Evolutionary conservation across 2,888 invertebrate species (phyloP), one percentile per base, ranked within the genome.

Genomic region (Tenthredo amoena): DNA sequence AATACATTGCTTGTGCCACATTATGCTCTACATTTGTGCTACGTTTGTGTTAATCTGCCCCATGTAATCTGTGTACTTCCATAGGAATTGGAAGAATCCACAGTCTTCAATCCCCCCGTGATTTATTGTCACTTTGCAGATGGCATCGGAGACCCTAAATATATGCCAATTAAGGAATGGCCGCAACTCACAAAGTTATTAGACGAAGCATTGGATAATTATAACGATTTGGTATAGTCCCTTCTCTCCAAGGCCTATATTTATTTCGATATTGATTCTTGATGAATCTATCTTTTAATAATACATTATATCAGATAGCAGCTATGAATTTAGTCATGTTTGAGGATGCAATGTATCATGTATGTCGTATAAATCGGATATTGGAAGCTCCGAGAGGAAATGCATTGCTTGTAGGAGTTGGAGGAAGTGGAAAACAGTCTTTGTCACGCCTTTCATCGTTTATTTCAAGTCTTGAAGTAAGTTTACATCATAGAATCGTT

Each of bases 291-390:
- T 81, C 79, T 10, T 62, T 40, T 43, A 68, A 37, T 58, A 58
- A 58, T 58, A 18, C 79, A 55, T 84, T 26, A 82, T 58, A 10
- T 65, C 81, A 93, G 93, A 95, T 96, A 85, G 97, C 98, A 1
- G 97, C 97, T 0, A 98, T 99, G 98, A 98, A 98, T 94, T 94
- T 99, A 86, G 99, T 99, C 2, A 95, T 99, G 10, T 99, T 99
- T 91, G 98, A 98, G 91, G 99, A 99, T 92, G 99, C 99, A 18
- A 98, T 99, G 97, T 96, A 96, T 87, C 98, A 99, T 92, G 96
- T 99, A 82, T 98, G 98, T 94, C 96, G 97, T 88, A 99, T 99
- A 86, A 99, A 98, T 93, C 96, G 99, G 85, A 99, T 99, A 88
- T 94, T 99, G 90, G 99, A 99, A 93, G 96, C 97, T 1, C 98